phyloP scores from a whole-genome alignment of 2,888 invertebrate species.

The Pandemis heparana region DNA sequence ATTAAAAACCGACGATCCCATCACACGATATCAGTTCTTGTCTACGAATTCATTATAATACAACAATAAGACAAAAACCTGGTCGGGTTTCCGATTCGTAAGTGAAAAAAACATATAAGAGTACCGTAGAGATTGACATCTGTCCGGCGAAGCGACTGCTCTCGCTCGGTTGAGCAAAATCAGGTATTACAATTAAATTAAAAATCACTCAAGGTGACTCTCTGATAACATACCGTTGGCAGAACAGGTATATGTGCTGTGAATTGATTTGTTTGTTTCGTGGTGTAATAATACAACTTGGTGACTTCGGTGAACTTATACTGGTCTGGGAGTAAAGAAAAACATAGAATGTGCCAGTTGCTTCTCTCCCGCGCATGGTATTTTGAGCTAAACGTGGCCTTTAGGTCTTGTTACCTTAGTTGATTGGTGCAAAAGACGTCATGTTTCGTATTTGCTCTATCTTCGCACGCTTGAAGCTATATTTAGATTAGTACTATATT shows the following conservation, averaged over 20 bases:
- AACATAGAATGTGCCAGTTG: no score
- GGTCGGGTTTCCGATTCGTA: constrained; percentile 57
- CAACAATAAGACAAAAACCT: constrained; percentile 70
- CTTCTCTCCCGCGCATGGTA: no score
- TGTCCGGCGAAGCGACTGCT: constrained; percentile 70
- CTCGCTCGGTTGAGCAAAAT: constrained; percentile 79
- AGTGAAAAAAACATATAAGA: constrained; percentile 56
- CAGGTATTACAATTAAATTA: constrained; percentile 85
- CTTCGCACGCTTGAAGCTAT: no score
- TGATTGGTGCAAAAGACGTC: no score
- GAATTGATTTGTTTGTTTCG: background rate
- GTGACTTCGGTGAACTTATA: no score
- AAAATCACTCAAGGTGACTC: constrained; percentile 78
- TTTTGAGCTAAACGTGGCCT: no score
- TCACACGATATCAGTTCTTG: constrained; percentile 62
- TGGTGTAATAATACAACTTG: no score
- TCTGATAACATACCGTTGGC: constrained; percentile 61
- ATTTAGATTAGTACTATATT: no score
- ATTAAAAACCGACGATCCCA: constrained; percentile 57
- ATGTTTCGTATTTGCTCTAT: no score
- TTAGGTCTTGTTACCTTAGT: no score
- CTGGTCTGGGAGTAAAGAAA: no score
- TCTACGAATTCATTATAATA: constrained; percentile 71
- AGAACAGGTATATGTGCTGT: constrained; percentile 18
- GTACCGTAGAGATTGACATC: constrained; percentile 76